phyloP scores from a whole-genome alignment of 2,888 invertebrate species.

The Rhingia campestris region DNA sequence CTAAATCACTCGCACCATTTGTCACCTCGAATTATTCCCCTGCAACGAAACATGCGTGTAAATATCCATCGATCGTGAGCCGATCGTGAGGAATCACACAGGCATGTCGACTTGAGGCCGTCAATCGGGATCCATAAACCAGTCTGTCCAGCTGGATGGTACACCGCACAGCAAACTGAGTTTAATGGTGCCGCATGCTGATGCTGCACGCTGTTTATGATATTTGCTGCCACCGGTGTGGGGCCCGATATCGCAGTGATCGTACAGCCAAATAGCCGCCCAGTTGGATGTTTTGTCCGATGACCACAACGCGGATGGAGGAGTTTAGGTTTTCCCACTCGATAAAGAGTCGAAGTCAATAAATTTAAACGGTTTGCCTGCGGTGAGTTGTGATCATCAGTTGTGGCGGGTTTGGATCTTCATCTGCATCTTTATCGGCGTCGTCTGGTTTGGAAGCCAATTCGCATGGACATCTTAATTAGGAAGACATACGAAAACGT shows the following conservation, averaged over 20 bases:
- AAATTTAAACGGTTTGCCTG: conserved; percentile 50
- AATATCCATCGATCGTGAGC: conserved; percentile 14
- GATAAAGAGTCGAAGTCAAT: conserved; percentile 57
- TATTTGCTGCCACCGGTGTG: conserved; percentile 12
- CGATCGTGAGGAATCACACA: background rate
- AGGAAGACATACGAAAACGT: conserved; percentile 2
- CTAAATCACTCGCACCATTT: conserved; percentile 59
- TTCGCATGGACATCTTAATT: conserved; percentile 52
- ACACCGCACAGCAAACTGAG: background rate
- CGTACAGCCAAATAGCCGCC: conserved; percentile 1
- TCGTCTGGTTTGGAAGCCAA: background rate
- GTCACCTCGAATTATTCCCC: conserved; percentile 55
- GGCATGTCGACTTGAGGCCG: too few relatives aligned
- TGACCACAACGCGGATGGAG: conserved; percentile 16
- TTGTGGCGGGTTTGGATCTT: background rate
- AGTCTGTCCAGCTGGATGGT: conserved; percentile 16
- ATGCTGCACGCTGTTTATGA: conserved; percentile 32
- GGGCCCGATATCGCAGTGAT: conserved; percentile 12
- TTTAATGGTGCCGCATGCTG: conserved; percentile 5
- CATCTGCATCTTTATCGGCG: conserved; percentile 3
- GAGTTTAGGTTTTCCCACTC: conserved; percentile 22
- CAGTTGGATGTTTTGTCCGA: conserved; percentile 33
- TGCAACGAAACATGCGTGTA: conserved; percentile 30
- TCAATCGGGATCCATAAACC: background rate
- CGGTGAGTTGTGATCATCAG: conserved; percentile 26